Evolutionary conservation across 2,888 invertebrate species (phyloP).

Genomic region (Caenorhabditis angaria): DNA sequence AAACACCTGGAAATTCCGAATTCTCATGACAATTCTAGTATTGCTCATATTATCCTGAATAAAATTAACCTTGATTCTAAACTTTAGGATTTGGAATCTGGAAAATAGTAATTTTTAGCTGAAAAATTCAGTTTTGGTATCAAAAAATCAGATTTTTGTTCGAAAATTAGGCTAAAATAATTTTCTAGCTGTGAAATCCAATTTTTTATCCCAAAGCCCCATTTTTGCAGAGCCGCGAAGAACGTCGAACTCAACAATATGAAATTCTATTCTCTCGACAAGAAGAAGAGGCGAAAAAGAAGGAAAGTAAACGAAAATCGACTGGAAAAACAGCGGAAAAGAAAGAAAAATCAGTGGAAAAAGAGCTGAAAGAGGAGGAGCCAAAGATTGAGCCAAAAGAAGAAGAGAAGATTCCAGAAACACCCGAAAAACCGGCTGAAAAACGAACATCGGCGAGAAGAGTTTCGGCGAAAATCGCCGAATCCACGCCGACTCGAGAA

Average conservation of each 20-base stretch:
- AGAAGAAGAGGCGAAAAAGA: constrained; percentile 4
- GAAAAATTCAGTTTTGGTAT: too few relatives aligned
- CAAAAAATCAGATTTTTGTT: too few relatives aligned
- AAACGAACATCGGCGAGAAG: constrained; percentile 5
- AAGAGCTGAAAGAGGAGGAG: background rate
- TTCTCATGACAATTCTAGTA: too few relatives aligned
- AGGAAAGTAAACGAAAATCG: background rate
- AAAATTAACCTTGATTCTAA: too few relatives aligned
- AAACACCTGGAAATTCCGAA: too few relatives aligned
- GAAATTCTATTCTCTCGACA: constrained; percentile 9
- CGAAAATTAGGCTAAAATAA: too few relatives aligned
- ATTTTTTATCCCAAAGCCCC: too few relatives aligned
- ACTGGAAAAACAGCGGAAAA: background rate
- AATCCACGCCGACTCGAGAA: constrained; percentile 3
- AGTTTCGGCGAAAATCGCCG: background rate
- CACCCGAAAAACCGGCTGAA: background rate
- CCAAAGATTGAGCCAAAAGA: background rate
- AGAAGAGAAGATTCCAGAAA: background rate
- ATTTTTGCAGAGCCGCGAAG: constrained; percentile 17
- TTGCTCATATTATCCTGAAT: too few relatives aligned
- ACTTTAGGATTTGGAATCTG: too few relatives aligned
- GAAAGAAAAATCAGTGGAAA: background rate
- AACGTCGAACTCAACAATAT: constrained; percentile 14
- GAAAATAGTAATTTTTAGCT: too few relatives aligned
- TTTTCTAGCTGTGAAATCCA: too few relatives aligned